Evolutionary conservation across 2,888 invertebrate genomes (phyloP), one percentile per base, ranked within the genome.

Genomic region (Andricus curvator): DNA sequence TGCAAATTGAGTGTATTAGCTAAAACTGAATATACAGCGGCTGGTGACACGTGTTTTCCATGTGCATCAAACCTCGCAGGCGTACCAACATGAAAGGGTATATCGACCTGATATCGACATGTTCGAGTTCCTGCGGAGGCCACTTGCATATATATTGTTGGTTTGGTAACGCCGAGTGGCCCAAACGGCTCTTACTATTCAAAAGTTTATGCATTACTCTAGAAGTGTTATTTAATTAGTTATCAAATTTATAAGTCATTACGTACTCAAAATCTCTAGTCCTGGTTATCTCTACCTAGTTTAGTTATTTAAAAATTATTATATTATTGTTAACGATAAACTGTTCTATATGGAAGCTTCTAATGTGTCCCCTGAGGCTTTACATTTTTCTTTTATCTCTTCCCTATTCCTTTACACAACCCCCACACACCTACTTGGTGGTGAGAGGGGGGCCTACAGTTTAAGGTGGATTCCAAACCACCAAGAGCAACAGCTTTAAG

Each of bases 101-200:
- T 85, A 88, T 88, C 86, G 87, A 83, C 80, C 81, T 78, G 85
- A 87, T 87, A 86, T 91, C 88, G 87, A 87, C 86, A 87, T 88
- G 87, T 88, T 88, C 83, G 86, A 89, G 87, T 88, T 88, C 86
- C 84, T 86, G 83, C 86, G 85, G 86, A 87, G 86, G 83, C 84
- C 87, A 86, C 83, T 83, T 89, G 91, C 91, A 91, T 91, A 91
- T 89, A 89, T 90, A 90, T 91, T 88, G 90, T 84, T 81, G 86
- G 83, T 88, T 91, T 89, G 86, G 83, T 83, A 87, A 88, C 88
- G 81, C 88, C 90, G 87, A 88, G 88, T 91, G 89, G 87, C 86
- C 87, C 84, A 84, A 88, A 88, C 83, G 84, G 82, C 84, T 83
- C 78, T 78, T 74, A 81, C 78, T 65, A 62, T 78, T 82, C 77